phyloP scores from a whole-genome alignment of 2,113 vertebrate genomes.

The Proterorhinus semilunaris region DNA sequence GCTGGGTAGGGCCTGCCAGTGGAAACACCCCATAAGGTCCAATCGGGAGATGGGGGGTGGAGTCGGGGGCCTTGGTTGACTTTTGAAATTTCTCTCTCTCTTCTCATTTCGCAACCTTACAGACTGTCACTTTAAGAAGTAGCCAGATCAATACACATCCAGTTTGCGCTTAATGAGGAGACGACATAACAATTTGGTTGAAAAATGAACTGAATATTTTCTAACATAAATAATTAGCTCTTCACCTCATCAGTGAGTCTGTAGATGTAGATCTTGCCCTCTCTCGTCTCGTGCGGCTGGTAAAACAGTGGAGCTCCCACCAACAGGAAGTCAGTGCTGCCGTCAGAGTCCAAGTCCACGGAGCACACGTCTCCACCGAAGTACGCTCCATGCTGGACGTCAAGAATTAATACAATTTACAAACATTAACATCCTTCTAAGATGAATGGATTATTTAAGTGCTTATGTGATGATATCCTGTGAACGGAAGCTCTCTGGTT shows the following conservation, averaged over 20 bases:
- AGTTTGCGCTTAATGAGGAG: no score
- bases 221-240: no score
- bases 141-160: no score
- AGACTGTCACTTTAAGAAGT: no score
- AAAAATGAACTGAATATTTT: no score
- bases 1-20: no score
- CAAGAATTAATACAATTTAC: background rate
- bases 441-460: background rate
- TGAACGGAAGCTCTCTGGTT: conserved; percentile 18
- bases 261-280: conserved; percentile 80
- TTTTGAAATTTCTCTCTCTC: no score
- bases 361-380: conserved; percentile 83
- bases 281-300: conserved; percentile 59
- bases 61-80: no score
- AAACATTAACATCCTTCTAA: background rate
- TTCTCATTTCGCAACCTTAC: no score
- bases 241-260: conserved; percentile 69
- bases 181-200: no score
- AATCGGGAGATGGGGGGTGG: no score
- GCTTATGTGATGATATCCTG: background rate
- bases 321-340: conserved; percentile 79
- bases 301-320: conserved; percentile 81
- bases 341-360: conserved; percentile 77
- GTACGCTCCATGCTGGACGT: conserved; percentile 83
- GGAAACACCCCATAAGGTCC: no score